Evolutionary conservation across 2,113 vertebrate genomes (phyloP).

Genomic region (Gadus macrocephalus): DNA sequence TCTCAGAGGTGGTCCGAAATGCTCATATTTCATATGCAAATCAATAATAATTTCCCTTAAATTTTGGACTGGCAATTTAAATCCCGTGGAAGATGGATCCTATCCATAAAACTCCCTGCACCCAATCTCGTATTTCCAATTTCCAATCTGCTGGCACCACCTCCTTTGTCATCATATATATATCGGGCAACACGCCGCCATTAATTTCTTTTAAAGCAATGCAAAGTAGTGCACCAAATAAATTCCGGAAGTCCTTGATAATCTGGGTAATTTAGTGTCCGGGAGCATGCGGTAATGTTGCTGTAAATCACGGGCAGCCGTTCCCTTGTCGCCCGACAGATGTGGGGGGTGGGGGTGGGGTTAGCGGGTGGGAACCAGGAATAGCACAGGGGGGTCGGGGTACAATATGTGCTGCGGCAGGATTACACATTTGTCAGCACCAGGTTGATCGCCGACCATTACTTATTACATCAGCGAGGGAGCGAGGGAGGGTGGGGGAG

Average conservation of each 20-base stretch:
- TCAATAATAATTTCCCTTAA: conserved; percentile 35
- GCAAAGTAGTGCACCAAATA: conserved; percentile 60
- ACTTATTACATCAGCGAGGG: no score
- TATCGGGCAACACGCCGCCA: conserved; percentile 46
- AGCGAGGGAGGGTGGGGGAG: not conserved
- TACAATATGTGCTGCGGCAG: conserved; percentile 48
- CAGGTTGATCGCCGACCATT: conserved; percentile 33
- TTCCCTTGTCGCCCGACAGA: conserved; percentile 57
- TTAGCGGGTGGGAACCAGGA: conserved; percentile 52
- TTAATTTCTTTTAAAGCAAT: conserved; percentile 41
- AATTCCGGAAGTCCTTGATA: conserved; percentile 67
- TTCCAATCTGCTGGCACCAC: conserved; percentile 44
- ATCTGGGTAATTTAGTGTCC: conserved; percentile 69
- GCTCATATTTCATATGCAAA: conserved; percentile 47
- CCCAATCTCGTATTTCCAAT: conserved; percentile 59
- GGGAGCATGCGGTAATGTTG: conserved; percentile 45
- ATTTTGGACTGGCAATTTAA: conserved; percentile 46
- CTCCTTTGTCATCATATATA: conserved; percentile 62
- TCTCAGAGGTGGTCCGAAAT: conserved; percentile 35
- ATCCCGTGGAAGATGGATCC: conserved; percentile 45
- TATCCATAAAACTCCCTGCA: conserved; percentile 49
- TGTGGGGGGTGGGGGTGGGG: conserved; percentile 47
- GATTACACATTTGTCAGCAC: conserved; percentile 58
- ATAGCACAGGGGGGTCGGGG: conserved; percentile 53
- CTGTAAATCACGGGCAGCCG: conserved; percentile 67